A percentile compares a stretch with the other conserved stretches of the same genome.
Conservation (phyloP, 2,888 invertebrate genomes). For the Taenaris catops region DNA sequence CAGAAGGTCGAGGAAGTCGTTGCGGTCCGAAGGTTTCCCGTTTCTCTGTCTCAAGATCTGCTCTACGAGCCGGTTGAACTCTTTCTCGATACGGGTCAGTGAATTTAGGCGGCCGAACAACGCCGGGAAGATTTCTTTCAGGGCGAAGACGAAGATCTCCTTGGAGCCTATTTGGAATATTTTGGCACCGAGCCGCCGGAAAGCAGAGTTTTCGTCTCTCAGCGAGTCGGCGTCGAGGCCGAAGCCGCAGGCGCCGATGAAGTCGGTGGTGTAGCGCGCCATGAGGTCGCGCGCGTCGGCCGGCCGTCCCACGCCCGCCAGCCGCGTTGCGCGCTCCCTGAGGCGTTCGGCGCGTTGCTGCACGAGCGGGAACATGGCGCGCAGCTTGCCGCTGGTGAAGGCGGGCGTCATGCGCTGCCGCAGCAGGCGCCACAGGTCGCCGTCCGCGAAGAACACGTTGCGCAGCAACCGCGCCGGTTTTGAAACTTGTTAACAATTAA, state of each 20-base stretch:
- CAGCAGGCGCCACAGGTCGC: constrained; percentile 39
- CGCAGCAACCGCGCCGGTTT: too few relatives aligned
- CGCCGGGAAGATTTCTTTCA: constrained; percentile 31
- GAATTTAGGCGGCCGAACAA: constrained; percentile 27
- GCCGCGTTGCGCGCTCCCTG: constrained; percentile 26
- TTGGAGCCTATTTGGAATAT: constrained; percentile 23
- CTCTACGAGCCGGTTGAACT: constrained; percentile 29
- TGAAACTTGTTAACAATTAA: too few relatives aligned
- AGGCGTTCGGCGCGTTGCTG: constrained; percentile 32
- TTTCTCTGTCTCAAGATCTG: constrained; percentile 33
- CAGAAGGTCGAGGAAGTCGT: constrained; percentile 43
- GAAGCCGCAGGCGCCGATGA: constrained; percentile 39
- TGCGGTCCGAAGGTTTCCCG: constrained; percentile 32
- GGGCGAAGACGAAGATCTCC: constrained; percentile 26
- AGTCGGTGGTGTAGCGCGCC: constrained; percentile 39
- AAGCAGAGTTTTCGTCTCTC: constrained; percentile 33
- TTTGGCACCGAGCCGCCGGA: constrained; percentile 28
- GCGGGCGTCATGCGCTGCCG: constrained; percentile 38
- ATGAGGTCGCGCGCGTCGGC: constrained; percentile 36
- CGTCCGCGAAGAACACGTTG: constrained; percentile 37
- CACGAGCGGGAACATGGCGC: constrained; percentile 40
- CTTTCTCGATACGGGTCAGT: constrained; percentile 27
- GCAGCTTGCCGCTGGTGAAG: constrained; percentile 36
- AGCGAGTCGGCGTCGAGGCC: constrained; percentile 36
- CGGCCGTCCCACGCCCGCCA: constrained; percentile 25